phyloP scores from a whole-genome alignment of 2,113 vertebrate genomes.

The Eclectus roratus region DNA sequence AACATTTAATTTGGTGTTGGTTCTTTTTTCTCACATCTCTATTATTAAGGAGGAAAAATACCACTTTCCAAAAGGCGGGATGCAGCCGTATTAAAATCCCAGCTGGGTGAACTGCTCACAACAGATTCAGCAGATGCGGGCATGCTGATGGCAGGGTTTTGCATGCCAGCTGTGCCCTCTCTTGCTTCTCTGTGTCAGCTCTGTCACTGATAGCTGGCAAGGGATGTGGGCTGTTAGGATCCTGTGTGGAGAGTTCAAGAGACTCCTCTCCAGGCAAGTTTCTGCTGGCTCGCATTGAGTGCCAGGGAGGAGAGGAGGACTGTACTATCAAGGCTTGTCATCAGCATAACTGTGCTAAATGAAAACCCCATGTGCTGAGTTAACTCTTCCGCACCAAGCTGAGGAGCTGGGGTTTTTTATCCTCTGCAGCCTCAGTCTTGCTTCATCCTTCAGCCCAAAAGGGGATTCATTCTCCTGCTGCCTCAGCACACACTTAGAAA shows the following conservation, averaged over 20 bases:
- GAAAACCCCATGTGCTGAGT: neutral
- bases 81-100: conserved; percentile 3
- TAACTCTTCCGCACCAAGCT: neutral
- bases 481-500: neutral
- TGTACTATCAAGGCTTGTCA: neutral
- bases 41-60: conserved; percentile 15
- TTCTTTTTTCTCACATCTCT: conserved; percentile 25
- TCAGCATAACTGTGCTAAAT: neutral
- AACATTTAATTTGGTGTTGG: conserved; percentile 15
- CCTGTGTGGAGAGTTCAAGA: neutral
- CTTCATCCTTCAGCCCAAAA: neutral
- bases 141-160: conserved; percentile 62
- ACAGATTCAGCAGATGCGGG: conserved; percentile 41
- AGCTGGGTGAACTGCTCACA: conserved; percentile 37
- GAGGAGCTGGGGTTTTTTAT: neutral
- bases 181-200: conserved; percentile 30
- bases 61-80: conserved; percentile 11
- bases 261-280: neutral
- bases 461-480: neutral
- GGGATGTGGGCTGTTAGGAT: neutral
- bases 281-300: neutral
- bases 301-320: neutral
- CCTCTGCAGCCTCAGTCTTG: neutral
- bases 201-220: conserved; percentile 39
- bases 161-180: conserved; percentile 63